Evolutionary conservation across 2,797 vertebrate genomes (phyloP), one percentile per base, ranked within the genome.

Genomic region (Hemibagrus guttatus): DNA sequence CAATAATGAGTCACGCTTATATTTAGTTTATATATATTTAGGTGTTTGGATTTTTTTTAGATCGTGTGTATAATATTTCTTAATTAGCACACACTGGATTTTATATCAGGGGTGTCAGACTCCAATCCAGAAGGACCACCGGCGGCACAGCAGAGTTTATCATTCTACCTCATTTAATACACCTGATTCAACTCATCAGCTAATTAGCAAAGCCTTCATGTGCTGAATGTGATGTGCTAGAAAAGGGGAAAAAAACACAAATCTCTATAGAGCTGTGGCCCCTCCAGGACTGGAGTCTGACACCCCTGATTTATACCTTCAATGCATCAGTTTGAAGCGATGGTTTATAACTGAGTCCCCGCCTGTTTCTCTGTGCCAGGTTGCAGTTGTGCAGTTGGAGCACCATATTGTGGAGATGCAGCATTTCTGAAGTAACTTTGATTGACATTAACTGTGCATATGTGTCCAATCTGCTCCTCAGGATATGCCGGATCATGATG

Each of bases 381-480:
- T 71, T 85, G 81, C 46, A 35, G 61, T 89, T 84, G 84, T 84
- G 78, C 74, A 46, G 82, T 89, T 81, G 83, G 89, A 66, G 89
- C 83, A 69, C 86, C 90, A 91, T 91, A 88, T 91, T 91, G 89
- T 52, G 39, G 58, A 81, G 85, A 84, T 83, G 87, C 79, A 87
- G 84, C 88, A 85, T 88, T 89, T 89, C 84, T 82, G 85, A 87
- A 85, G 84, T 87, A 89, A 79, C 87, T 91, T 88, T 92, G 92
- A 92, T 88, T 92, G 92, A 92, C 92, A 91, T 87, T 92, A 92
- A 92, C 88, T 89, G 91, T 89, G 91, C 90, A 90, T 92, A 90
- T 92, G 90, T 90, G 90, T 90, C 91, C 91, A 91, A 90, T 91
- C 91, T 91, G 89, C 89, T 92, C 89, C 86, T 91, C 88, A 42